Evolutionary conservation across 2,113 vertebrate species (phyloP).

Genomic region (Scophthalmus maximus): DNA sequence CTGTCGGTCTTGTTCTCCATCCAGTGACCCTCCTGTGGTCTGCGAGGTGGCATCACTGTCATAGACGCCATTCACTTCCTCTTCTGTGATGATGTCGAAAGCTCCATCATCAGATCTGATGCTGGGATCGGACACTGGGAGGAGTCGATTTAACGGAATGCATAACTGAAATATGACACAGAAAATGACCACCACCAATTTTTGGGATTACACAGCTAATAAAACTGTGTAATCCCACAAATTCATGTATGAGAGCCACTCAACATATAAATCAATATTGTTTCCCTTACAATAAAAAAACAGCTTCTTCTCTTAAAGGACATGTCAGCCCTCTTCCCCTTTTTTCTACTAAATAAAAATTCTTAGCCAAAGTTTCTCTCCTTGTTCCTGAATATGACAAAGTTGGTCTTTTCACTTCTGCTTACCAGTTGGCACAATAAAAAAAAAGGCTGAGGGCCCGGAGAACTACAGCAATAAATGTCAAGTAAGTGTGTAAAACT

Average conservation of each 20-base stretch:
- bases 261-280: background rate
- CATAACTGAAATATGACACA: background rate
- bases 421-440: background rate
- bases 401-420: slow-evolving; percentile 43
- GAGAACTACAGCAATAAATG: background rate
- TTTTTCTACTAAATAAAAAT: background rate
- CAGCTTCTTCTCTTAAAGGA: background rate
- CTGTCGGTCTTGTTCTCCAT: slow-evolving; percentile 79
- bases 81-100: slow-evolving; percentile 96
- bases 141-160: background rate
- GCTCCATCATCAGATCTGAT: slow-evolving; percentile 85
- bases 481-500: background rate
- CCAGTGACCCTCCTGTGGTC: slow-evolving; percentile 81
- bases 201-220: too few species aligned
- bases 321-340: slow-evolving; percentile 29
- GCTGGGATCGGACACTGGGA: slow-evolving; percentile 77
- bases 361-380: slow-evolving; percentile 1
- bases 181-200: background rate
- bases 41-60: slow-evolving; percentile 84
- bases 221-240: too few species aligned
- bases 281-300: background rate
- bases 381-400: slow-evolving; percentile 31
- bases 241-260: too few species aligned
- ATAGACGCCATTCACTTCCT: slow-evolving; percentile 91
- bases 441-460: too few species aligned